Conservation (phyloP, 2,888 invertebrate genomes). For the Drosophila acutilabella region DNA sequence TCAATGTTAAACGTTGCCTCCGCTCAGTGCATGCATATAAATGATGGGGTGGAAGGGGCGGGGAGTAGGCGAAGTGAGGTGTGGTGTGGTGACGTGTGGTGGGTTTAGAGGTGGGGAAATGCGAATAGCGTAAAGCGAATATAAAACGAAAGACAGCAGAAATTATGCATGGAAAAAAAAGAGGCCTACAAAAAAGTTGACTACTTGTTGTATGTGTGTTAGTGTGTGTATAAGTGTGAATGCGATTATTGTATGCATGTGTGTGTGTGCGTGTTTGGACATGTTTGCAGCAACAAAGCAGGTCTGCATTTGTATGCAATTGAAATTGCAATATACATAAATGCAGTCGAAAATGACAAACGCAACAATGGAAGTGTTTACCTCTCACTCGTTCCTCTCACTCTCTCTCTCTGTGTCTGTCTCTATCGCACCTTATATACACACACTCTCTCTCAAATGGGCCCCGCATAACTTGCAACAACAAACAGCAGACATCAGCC, state of each 20-base stretch:
- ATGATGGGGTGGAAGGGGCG: background rate
- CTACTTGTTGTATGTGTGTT: slow-evolving; percentile 16
- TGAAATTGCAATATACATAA: slow-evolving; percentile 38
- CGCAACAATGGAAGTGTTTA: slow-evolving; percentile 42
- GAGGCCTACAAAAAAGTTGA: slow-evolving; percentile 51
- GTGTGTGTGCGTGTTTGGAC: slow-evolving; percentile 12
- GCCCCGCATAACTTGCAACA: slow-evolving; percentile 46
- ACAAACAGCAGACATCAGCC: slow-evolving; percentile 28
- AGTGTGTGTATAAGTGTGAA: background rate
- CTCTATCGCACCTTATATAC: slow-evolving; percentile 26
- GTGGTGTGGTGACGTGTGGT: background rate
- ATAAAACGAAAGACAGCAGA: slow-evolving; percentile 44
- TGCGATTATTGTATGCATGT: background rate
- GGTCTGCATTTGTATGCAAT: slow-evolving; percentile 28
- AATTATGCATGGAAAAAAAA: slow-evolving; percentile 70
- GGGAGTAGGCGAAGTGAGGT: background rate
- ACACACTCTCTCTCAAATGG: slow-evolving; percentile 9
- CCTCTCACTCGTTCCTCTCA: slow-evolving; percentile 12
- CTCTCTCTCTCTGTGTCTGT: background rate
- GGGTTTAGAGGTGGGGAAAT: background rate
- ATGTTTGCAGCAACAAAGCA: slow-evolving; percentile 23
- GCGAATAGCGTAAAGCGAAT: slow-evolving; percentile 35
- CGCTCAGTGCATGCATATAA: background rate
- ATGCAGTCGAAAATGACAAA: slow-evolving; percentile 50
- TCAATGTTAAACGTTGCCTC: slow-evolving; percentile 74